Evolutionary conservation across 2,797 vertebrate species (phyloP).

Genomic region (Octomys mimax): DNA sequence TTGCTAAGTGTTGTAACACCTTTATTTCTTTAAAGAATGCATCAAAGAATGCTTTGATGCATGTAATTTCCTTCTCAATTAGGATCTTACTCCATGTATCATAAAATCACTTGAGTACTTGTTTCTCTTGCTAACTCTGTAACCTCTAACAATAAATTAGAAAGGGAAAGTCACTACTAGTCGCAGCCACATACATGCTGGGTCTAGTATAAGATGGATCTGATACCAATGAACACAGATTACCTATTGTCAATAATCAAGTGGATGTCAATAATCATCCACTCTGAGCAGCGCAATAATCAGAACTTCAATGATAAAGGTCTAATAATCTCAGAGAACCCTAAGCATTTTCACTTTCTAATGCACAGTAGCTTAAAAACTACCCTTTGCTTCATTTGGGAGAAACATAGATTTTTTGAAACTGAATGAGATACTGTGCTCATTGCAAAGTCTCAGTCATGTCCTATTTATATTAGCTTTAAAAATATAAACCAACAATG

Average conservation of each 20-base stretch:
- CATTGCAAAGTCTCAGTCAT: not conserved
- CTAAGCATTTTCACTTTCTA: conserved; percentile 20
- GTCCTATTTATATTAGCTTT: not conserved
- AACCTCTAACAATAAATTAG: not conserved
- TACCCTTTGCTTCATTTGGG: not conserved
- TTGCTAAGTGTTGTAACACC: not conserved
- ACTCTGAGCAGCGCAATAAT: not conserved
- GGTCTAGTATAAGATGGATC: not conserved
- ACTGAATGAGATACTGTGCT: not conserved
- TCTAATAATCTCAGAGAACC: not conserved
- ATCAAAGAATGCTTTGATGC: too few relatives aligned
- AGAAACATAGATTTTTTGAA: not conserved
- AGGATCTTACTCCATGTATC: not conserved
- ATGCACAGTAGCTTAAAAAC: not conserved
- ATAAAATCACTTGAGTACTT: not conserved
- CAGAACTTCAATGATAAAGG: not conserved
- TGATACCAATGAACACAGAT: not conserved
- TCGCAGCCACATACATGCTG: not conserved
- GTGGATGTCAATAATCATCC: not conserved
- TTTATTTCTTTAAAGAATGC: not conserved
- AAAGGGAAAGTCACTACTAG: not conserved
- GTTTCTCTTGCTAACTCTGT: not conserved
- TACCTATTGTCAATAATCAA: not conserved
- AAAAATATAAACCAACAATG: not conserved
- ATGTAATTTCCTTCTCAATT: not conserved